Percentiles rank a stretch among this genome's conserved stretches.
Conservation (phyloP, 2,113 vertebrate species). For the Helogale parvula region DNA sequence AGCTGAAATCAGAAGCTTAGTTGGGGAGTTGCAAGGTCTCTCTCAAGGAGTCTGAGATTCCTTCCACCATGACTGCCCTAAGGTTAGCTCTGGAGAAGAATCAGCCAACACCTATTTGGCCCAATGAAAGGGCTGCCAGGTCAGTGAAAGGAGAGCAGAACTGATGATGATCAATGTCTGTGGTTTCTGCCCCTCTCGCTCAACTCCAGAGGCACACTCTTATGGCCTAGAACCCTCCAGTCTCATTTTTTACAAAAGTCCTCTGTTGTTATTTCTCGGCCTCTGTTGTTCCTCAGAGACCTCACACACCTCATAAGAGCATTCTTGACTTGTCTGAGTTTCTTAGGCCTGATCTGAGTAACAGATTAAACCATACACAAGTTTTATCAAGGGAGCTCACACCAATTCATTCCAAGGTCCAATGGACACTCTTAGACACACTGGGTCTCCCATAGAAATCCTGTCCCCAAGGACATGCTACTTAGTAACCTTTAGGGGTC, state of each 20-base stretch:
- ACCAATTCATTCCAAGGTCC: not conserved
- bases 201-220: not conserved
- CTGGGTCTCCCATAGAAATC: not conserved
- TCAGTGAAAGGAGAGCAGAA: not conserved
- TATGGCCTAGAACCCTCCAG: not conserved
- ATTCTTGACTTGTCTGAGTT: not conserved
- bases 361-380: not conserved
- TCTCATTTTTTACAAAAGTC: not conserved
- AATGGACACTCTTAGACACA: not conserved
- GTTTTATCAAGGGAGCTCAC: not conserved
- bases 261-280: not conserved
- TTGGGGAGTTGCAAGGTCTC: not conserved
- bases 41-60: not conserved
- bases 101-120: not conserved
- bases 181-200: not conserved
- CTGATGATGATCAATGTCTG: not conserved
- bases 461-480: not conserved
- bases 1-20: not conserved
- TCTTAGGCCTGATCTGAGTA: not conserved
- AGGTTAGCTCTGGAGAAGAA: not conserved
- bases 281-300: not conserved
- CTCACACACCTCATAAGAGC: not conserved
- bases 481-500: not conserved
- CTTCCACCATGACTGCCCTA: rapidly evolving
- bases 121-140: not conserved